Evolutionary conservation across 2,113 vertebrate species (phyloP), one percentile per base, ranked within the genome.

Genomic region (Thalassarche chlororhynchos): DNA sequence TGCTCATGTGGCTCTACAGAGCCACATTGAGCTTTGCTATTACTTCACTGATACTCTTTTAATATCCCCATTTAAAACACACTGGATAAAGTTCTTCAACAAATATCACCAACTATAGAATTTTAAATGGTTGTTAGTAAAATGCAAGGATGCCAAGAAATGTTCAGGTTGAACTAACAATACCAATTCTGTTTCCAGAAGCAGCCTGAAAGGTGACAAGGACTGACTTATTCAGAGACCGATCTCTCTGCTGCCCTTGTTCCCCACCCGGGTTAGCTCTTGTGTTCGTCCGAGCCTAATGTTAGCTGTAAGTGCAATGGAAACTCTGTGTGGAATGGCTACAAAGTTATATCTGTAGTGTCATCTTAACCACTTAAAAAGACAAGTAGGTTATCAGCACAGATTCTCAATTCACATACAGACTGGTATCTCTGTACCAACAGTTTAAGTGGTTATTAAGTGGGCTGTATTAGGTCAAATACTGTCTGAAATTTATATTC

Each of bases 141-240:
- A 89, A 72, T 32, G 25, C 23, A 77, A 66, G 32, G 28, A 74
- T 91, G 62, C 51, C 31, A 77, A 77, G n/a, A 88, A 85, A 62
- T 34, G 29, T 89, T 87, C 28, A 51, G 24, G 34, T 52, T 94
- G 89, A 76, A 71, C 70, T 95, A 91, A 89, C 54, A 40, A 23
- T 74, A 44, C 57, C 42, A 42, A 62, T 87, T 94, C 89, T 87
- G n/a, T 91, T 96, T 95, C 75, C 71, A 87, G 91, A 90, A 95
- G 57, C 71, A 86, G 64, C 42, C 75, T 96, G 94, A 71, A 94
- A 97, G 60, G 87, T 96, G 95, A 51, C 89, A 94, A 90, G 91
- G 64, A 91, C 74, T 94, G 77, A 69, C 38, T 84, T 93, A 65
- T 6, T 87, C 62, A 70, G 91, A 95, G 81, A 79, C 54, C 0